Base-by-base conservation (phyloP, 2,888 invertebrate genomes). In the Hybos culiciformis region DNA sequence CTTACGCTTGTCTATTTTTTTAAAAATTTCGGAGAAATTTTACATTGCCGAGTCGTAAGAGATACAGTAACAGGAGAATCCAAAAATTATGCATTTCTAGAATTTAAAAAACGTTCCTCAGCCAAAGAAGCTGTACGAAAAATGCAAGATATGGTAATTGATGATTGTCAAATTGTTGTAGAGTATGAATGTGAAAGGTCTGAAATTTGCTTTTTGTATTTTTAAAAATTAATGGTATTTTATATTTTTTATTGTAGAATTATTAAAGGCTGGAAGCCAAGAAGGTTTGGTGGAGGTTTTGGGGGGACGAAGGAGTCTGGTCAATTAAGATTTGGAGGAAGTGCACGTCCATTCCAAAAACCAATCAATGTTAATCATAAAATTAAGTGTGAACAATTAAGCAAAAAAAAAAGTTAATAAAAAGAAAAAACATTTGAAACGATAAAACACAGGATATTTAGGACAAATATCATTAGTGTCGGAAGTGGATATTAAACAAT, bases 281-380 rank as follows among this genome's bases (percentile, higher is more conserved):
- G 91, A 48, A 66, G 91, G 48, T 67, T 90, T 6, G 91, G 91
- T 4, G 91, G 91, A 14, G 91, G 91, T 12, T 82, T 88, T 57
- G 87, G 87, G 4, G 91, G 91, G 0, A 75, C 73, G 50, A 87
- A 83, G 55, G 84, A 86, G 61, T 83, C 90, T 0, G 91, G 91
- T 0, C 91, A 92, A 58, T 68, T 91, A 33, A 65, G 91, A 46
- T 92, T 91, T 68, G 91, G 91, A 2, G 82, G 91, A 37, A 72
- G 75, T 52, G 81, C 81, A 42, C 69, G 84, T 53, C 86, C 85
- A 1, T 90, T 85, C 58, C 76, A 69, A 52, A 76, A 71, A 59
- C 83, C 83, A 3, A 74, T 76, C 34, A 53, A 63, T 47, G 50
- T 67, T 21, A 60, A 18, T 11, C n/a, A n/a, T n/a, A n/a, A n/a